Conservation (phyloP, 2,888 invertebrate genomes). For the Mythimna ferrago region DNA sequence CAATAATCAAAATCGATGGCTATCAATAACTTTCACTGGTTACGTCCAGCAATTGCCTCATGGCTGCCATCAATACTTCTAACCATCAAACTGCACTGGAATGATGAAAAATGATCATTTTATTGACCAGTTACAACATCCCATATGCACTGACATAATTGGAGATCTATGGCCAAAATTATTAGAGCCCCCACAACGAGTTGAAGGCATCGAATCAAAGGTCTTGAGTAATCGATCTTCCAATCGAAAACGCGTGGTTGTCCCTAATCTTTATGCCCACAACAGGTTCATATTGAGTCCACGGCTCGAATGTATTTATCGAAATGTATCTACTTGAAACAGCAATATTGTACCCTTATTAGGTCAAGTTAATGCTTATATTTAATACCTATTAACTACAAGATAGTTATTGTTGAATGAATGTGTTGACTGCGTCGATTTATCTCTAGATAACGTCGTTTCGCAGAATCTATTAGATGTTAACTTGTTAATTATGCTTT, state of each 20-base stretch:
- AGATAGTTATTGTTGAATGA: constrained; percentile 49
- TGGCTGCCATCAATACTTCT: constrained; percentile 40
- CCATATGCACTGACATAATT: constrained; percentile 66
- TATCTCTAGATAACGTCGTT: constrained; percentile 35
- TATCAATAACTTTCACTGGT: constrained; percentile 68
- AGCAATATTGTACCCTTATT: constrained; percentile 40
- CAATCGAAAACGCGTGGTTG: constrained; percentile 59
- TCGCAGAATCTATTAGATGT: constrained; percentile 14
- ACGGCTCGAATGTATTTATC: constrained; percentile 52
- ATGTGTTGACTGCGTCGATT: constrained; percentile 46
- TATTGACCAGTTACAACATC: constrained; percentile 73
- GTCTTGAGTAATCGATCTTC: constrained; percentile 60
- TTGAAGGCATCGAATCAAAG: constrained; percentile 52
- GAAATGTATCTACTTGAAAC: constrained; percentile 41
- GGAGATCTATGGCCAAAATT: constrained; percentile 62
- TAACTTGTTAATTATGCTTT: constrained; percentile 30
- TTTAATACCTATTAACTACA: constrained; percentile 30
- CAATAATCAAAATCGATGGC: constrained; percentile 55
- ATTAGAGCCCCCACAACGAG: constrained; percentile 59
- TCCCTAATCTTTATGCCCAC: constrained; percentile 59
- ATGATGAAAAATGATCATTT: constrained; percentile 73
- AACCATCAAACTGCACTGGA: constrained; percentile 47
- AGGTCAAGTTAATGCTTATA: constrained; percentile 62
- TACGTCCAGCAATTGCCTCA: constrained; percentile 58
- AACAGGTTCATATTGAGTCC: constrained; percentile 54